These are phyloP conservation scores for Luscinia megarhynchos DNA, from an alignment of 2,797 vertebrate genomes.

Conservation along the genomic window DNA sequence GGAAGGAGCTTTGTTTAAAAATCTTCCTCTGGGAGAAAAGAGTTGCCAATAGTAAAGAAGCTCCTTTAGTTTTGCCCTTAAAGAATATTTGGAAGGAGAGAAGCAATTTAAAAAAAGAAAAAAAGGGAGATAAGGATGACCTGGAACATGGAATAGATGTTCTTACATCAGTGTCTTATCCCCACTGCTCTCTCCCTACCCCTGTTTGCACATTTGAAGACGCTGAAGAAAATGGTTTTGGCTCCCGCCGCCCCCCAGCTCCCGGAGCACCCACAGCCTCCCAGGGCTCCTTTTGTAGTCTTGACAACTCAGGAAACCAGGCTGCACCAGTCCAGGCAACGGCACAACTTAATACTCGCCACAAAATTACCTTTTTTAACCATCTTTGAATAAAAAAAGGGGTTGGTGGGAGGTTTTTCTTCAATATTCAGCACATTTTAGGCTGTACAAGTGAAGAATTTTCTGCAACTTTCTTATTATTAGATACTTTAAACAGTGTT, in stretches of 20 bases:
- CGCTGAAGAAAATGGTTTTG: neutral
- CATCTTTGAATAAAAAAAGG: constrained; percentile 61
- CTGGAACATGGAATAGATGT: neutral
- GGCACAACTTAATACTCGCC: constrained; percentile 10
- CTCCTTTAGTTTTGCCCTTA: constrained; percentile 43
- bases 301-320: constrained; percentile 65
- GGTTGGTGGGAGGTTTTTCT: neutral
- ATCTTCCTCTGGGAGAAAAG: constrained; percentile 47
- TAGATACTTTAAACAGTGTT: constrained; percentile 66
- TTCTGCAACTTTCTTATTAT: constrained; percentile 78
- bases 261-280: neutral
- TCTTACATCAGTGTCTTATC: neutral
- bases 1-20: constrained; percentile 57
- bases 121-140: neutral
- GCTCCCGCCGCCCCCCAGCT: neutral
- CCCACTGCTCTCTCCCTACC: neutral
- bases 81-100: neutral
- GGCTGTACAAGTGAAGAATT: constrained; percentile 58
- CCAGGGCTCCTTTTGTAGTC: constrained; percentile 37
- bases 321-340: constrained; percentile 29
- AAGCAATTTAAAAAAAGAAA: neutral
- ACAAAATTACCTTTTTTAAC: constrained; percentile 48
- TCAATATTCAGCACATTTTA: constrained; percentile 72
- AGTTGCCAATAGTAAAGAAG: constrained; percentile 43
- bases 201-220: constrained; percentile 6